A percentile compares a stretch with the other conserved stretches of the same genome.
These are phyloP conservation scores for Aramus guarauna DNA, from an alignment of 2,113 vertebrate genomes.

Conservation along the genomic window DNA sequence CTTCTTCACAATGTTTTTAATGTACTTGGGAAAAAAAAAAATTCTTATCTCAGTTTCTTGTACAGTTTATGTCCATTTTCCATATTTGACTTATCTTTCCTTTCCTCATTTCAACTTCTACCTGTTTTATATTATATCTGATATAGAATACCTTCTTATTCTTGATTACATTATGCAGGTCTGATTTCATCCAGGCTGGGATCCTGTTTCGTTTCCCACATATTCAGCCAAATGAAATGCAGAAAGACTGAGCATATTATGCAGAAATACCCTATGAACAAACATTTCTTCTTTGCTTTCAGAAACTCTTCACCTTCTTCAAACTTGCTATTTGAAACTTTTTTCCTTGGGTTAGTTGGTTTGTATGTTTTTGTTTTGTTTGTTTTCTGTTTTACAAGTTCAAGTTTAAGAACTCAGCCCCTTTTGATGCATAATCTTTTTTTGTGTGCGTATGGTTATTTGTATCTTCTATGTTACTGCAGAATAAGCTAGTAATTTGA, in stretches of 20 bases:
- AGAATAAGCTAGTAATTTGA: neutral
- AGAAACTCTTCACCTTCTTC: neutral
- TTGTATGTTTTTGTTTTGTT: neutral
- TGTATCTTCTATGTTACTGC: neutral
- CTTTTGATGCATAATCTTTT: neutral
- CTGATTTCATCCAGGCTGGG: slow-evolving; percentile 39
- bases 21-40: neutral
- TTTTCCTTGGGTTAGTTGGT: neutral
- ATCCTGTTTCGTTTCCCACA: neutral
- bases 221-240: slow-evolving; percentile 2
- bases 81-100: neutral
- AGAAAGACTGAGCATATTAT: neutral
- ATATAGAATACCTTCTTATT: neutral
- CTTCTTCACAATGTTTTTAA: neutral
- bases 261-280: neutral
- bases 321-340: neutral
- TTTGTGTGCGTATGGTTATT: neutral
- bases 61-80: slow-evolving; percentile 25
- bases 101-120: neutral
- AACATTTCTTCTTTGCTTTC: neutral
- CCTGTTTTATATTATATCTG: neutral
- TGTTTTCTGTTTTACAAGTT: neutral
- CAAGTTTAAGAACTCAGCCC: neutral
- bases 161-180: slow-evolving; percentile 68
- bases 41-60: neutral